Percentiles rank a stretch among this genome's conserved stretches.
These are phyloP conservation scores for Centroberyx gerrardi DNA, from an alignment of 2,797 vertebrate genomes.

Conservation along the genomic window DNA sequence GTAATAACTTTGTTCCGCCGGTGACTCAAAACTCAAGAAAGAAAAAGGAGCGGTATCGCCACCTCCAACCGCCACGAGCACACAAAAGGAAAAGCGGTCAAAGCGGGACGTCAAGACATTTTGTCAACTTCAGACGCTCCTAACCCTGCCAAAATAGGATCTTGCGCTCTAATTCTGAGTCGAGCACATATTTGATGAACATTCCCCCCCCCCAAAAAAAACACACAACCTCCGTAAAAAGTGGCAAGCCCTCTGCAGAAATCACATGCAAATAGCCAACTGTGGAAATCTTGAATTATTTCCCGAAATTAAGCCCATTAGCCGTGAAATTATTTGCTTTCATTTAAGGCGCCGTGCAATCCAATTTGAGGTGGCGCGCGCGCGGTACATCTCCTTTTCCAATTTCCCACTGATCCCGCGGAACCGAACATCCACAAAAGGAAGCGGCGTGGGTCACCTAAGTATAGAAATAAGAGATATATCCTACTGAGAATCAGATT, in stretches of 20 bases:
- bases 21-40: constrained; percentile 49
- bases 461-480: constrained; percentile 77
- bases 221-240: constrained; percentile 62
- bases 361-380: constrained; percentile 77
- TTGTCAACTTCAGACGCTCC: constrained; percentile 52
- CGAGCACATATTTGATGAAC: constrained; percentile 41
- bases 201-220: neutral
- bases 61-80: constrained; percentile 35
- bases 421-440: constrained; percentile 75
- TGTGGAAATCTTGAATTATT: constrained; percentile 83
- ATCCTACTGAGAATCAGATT: constrained; percentile 80
- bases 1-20: constrained; percentile 67
- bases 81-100: constrained; percentile 52
- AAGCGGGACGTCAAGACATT: constrained; percentile 53
- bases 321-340: constrained; percentile 86
- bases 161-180: constrained; percentile 57
- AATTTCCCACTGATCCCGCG: constrained; percentile 80
- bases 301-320: constrained; percentile 85
- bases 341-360: constrained; percentile 81
- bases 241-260: constrained; percentile 64
- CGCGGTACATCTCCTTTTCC: constrained; percentile 70
- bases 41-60: constrained; percentile 45
- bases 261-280: constrained; percentile 78
- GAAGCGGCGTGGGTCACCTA: constrained; percentile 78
- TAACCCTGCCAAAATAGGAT: constrained; percentile 30